Evolutionary conservation across 1,140 invertebrate genomes (phyloP).

Genomic region (Stegodyphus dumicola): DNA sequence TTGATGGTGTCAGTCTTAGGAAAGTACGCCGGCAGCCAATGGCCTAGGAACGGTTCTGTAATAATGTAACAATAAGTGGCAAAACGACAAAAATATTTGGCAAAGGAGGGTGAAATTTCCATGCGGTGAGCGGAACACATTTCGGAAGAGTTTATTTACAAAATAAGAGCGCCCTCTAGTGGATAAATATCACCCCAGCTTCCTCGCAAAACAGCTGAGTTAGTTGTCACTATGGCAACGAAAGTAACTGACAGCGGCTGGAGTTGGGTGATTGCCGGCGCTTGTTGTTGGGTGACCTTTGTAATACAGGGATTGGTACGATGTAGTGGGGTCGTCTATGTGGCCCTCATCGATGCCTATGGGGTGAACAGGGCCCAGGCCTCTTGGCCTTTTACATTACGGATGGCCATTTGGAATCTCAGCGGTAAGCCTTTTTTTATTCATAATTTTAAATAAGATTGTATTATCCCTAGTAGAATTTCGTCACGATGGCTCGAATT

Average conservation of each 20-base stretch:
- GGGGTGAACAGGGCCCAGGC: slow-evolving; percentile 44
- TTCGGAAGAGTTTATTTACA: too few relatives aligned
- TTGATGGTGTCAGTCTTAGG: too few relatives aligned
- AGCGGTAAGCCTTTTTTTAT: slow-evolving; percentile 29
- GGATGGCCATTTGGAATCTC: slow-evolving; percentile 62
- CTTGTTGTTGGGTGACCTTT: slow-evolving; percentile 63
- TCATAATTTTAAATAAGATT: neutral
- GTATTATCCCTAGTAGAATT: too few relatives aligned
- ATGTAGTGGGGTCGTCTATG: slow-evolving; percentile 52
- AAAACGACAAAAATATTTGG: too few relatives aligned
- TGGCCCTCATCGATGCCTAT: slow-evolving; percentile 60
- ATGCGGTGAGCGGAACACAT: too few relatives aligned
- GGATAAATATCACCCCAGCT: neutral
- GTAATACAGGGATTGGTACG: slow-evolving; percentile 63
- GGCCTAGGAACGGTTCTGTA: too few relatives aligned
- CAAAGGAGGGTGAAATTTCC: too few relatives aligned
- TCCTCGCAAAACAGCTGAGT: neutral
- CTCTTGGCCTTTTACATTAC: slow-evolving; percentile 56
- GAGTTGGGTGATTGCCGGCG: slow-evolving; percentile 61
- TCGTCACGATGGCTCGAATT: too few relatives aligned
- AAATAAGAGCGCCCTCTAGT: neutral
- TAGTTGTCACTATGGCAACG: slow-evolving; percentile 20
- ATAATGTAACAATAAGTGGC: too few relatives aligned
- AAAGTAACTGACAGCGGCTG: slow-evolving; percentile 19
- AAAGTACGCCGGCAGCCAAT: too few relatives aligned